These are phyloP conservation scores for Asobara japonica DNA, from an alignment of 1,140 invertebrate genomes.

Conservation along the genomic window DNA sequence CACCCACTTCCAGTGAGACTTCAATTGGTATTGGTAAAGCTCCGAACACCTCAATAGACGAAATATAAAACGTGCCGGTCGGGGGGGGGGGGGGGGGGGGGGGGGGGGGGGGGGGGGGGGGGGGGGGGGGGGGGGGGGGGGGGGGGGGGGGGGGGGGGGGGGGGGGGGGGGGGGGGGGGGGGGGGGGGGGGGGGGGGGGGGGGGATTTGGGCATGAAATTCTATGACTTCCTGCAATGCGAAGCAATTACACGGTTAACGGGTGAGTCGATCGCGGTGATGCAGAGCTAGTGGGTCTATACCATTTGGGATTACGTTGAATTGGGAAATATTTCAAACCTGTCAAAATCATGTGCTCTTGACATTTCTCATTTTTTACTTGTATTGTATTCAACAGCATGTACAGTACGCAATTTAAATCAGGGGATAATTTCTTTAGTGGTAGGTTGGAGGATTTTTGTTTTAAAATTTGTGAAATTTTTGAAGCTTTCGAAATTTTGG, in stretches of 20 bases:
- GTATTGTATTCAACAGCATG: too few species aligned
- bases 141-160: neutral
- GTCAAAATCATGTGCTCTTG: neutral
- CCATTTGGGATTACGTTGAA: neutral
- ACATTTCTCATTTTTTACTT: neutral
- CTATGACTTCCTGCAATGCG: neutral
- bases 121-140: neutral
- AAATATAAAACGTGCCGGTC: neutral
- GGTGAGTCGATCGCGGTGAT: neutral
- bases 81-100: neutral
- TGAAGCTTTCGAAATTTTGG: too few species aligned
- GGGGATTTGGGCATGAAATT: neutral
- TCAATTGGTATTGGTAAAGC: neutral
- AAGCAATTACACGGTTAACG: slow-evolving; percentile 1
- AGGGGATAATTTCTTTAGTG: too few species aligned
- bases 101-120: neutral
- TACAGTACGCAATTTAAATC: too few species aligned
- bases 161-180: neutral
- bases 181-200: neutral
- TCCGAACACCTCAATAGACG: neutral
- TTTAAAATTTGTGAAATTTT: too few species aligned
- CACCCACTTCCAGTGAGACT: neutral
- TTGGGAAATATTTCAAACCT: neutral
- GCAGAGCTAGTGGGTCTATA: neutral
- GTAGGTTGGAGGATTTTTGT: too few species aligned